Evolutionary conservation across 1,140 invertebrate species (phyloP), one percentile per base, ranked within the genome.

Genomic region (Steinernema khuongi): DNA sequence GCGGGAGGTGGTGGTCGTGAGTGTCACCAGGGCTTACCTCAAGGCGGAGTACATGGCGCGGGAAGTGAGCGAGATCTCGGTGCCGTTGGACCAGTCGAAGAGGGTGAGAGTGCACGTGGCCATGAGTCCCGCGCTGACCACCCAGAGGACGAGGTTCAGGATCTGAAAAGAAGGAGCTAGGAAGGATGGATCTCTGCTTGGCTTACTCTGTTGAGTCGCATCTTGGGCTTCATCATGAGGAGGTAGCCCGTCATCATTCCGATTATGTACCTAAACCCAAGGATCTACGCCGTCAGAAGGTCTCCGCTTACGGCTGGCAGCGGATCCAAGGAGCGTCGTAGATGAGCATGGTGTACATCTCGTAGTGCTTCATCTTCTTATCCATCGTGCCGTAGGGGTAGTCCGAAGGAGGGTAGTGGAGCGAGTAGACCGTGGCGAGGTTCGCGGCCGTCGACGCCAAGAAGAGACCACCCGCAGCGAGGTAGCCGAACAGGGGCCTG

Each of bases 1-100:
- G 86, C 0, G 92, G 7, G n/a, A 41, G n/a, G 36, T 11, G 36
- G n/a, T 11, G n/a, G n/a, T n/a, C n/a, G n/a, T n/a, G n/a, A n/a
- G n/a, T n/a, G n/a, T n/a, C n/a, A n/a, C n/a, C n/a, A n/a, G n/a
- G n/a, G n/a, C n/a, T n/a, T n/a, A 60, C 50, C 50, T 60, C 14
- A 60, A 26, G 26, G 50, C 50, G 2, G 50, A 60, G 50, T 60
- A 60, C 50, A 60, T 60, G 14, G 50, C 50, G 11, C 50, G 11
- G 91, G 79, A 90, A 91, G 85, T 93, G 93, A 1, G 90, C 88
- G 7, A 92, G 41, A 73, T 73, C 72, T 71, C 72, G 14, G 32
- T 73, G 70, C 32, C 32, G 31, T 33, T 7, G 1, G 29, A 28
- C 28, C 31, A 73, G 68, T 70, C 50, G 60, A 71, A 73, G 28